These are phyloP conservation scores for Monochamus alternatus DNA, from an alignment of 2,888 invertebrate genomes.

Conservation along the genomic window DNA sequence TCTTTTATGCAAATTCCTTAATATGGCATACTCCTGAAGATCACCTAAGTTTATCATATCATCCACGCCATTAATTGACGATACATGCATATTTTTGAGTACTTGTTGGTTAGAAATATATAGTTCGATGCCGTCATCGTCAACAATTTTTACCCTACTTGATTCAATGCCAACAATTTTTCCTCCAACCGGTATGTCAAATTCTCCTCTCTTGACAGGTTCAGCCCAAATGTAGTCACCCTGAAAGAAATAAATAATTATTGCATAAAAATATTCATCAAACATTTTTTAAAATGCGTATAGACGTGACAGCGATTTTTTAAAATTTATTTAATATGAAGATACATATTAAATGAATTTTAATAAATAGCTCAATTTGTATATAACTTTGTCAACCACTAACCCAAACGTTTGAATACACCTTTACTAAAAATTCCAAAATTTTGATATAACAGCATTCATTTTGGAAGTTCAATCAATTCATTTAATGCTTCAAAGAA, in stretches of 20 bases:
- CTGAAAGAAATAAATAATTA: constrained; percentile 69
- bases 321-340: no score
- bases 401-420: no score
- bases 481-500: no score
- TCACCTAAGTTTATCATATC: constrained; percentile 98
- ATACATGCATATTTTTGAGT: constrained; percentile 82
- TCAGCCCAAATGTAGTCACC: constrained; percentile 94
- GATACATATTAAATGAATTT: no score
- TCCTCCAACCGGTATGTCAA: constrained; percentile 90
- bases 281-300: no score
- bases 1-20: constrained; percentile 91
- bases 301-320: no score
- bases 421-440: no score
- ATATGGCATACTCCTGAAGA: constrained; percentile 94
- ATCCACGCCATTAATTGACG: constrained; percentile 88
- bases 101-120: constrained; percentile 76
- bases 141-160: constrained; percentile 83
- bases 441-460: no score
- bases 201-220: constrained; percentile 80
- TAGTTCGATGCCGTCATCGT: constrained; percentile 88
- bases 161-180: constrained; percentile 85
- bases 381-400: no score
- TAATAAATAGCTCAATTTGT: no score
- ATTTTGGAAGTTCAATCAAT: no score
- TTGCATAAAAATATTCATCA: no score